Base-by-base conservation (phyloP, 2,797 vertebrate genomes). In the Neomorphus geoffroyi region DNA sequence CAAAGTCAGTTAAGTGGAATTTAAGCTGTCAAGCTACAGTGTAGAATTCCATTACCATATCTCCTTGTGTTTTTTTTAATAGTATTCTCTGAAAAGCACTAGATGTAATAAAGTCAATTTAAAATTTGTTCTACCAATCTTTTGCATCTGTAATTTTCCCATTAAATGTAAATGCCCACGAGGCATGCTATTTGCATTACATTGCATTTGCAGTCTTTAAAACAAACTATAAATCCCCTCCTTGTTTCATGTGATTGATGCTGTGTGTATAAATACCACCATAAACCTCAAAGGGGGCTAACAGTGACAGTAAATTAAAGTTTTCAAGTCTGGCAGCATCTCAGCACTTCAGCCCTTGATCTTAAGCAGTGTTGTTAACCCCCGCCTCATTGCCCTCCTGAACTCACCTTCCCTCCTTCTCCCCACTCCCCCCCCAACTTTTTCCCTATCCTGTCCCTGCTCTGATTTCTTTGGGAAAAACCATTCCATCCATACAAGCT, bases 121-220 rank as follows among this genome's bases (percentile, higher is more conserved):
- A 98, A 98, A 98, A 98, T 98, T 98, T 98, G 98, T 98, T 98
- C 98, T 98, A 98, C 98, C 98, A 98, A 98, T 98, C 98, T 98
- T 98, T 98, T 98, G 98, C 98, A 98, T 98, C 98, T 98, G 98
- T 98, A 98, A 98, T 98, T 98, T 98, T 98, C 98, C 98, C 98
- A 98, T 98, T 98, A 98, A 98, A 98, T 97, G 98, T 98, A 98
- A 98, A 98, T 98, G 98, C 98, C 98, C 98, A 98, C 97, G 98
- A 98, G 98, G 98, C 98, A 98, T 98, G 98, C 98, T 98, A 98
- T 98, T 98, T 98, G 98, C 98, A 98, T 98, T 98, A 98, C 98
- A 98, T 98, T 98, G 98, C 98, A 98, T 98, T 98, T 98, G 98
- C 98, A 98, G 98, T 98, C 98, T 98, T 98, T 98, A 98, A 98